Conservation (phyloP, 2,797 vertebrate genomes). For the Nothura maculosa region DNA sequence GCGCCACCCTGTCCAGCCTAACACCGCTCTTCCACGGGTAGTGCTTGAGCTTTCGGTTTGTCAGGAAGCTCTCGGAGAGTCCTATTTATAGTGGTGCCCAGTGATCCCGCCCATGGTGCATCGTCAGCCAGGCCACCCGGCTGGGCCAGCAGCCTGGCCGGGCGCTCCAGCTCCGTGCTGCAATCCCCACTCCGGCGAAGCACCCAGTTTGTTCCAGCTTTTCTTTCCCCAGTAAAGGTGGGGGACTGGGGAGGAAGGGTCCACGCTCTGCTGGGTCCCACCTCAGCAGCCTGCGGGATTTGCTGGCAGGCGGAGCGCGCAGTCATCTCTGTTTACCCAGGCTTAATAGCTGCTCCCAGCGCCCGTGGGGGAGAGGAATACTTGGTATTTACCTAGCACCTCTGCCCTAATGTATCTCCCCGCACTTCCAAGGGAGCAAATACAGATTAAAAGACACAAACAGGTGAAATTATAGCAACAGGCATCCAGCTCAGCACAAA, state of each 20-base stretch:
- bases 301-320: background rate
- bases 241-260: background rate
- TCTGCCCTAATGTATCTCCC: slow-evolving; percentile 58
- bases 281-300: background rate
- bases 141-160: fast-evolving
- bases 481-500: background rate
- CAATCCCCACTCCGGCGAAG: fast-evolving
- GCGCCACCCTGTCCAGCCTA: background rate
- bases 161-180: background rate
- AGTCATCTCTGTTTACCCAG: slow-evolving; percentile 59
- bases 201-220: background rate
- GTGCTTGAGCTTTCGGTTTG: background rate
- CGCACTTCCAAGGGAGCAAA: slow-evolving; percentile 60
- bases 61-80: fast-evolving
- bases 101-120: background rate
- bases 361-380: background rate
- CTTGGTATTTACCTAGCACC: slow-evolving; percentile 55
- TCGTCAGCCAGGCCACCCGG: background rate
- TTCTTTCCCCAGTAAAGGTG: background rate
- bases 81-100: background rate
- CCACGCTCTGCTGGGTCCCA: background rate
- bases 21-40: fast-evolving
- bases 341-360: background rate
- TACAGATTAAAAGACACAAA: slow-evolving; percentile 66
- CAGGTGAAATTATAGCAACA: slow-evolving; percentile 65